Evolutionary conservation across 2,888 invertebrate genomes (phyloP).

Genomic region (Junonia oenone): DNA sequence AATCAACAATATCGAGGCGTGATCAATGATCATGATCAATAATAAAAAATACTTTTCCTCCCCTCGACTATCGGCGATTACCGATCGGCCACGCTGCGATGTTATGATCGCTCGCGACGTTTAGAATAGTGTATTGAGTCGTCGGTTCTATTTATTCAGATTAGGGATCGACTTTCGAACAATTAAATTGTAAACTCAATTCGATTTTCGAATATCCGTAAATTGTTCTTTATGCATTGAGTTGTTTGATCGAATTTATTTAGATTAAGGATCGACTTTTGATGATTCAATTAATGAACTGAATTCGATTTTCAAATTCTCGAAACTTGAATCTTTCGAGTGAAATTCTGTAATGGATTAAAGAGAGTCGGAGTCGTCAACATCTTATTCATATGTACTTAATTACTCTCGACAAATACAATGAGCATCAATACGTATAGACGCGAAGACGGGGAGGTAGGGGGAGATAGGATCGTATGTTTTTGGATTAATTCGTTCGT

Average conservation of each 20-base stretch:
- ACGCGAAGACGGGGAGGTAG: constrained; percentile 47
- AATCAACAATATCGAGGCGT: constrained; percentile 69
- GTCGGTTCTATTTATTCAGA: constrained; percentile 43
- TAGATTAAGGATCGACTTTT: constrained; percentile 30
- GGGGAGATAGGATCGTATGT: constrained; percentile 77
- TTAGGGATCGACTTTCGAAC: constrained; percentile 26
- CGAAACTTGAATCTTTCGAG: neutral
- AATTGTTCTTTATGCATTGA: constrained; percentile 62
- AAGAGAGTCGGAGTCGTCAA: constrained; percentile 21
- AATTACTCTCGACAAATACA: constrained; percentile 73
- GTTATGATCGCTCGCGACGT: constrained; percentile 54
- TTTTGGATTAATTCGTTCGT: constrained; percentile 80
- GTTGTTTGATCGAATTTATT: constrained; percentile 44
- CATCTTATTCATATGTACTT: constrained; percentile 52
- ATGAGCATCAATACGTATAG: constrained; percentile 57
- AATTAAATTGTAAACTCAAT: constrained; percentile 11
- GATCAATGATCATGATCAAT: constrained; percentile 62
- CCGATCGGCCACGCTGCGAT: constrained; percentile 45
- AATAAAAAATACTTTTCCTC: constrained; percentile 49
- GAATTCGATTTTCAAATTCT: neutral
- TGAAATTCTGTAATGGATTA: constrained; percentile 8
- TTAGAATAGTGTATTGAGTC: constrained; percentile 61
- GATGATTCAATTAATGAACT: constrained; percentile 9
- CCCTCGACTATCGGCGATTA: constrained; percentile 53
- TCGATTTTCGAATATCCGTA: neutral